phyloP scores from a whole-genome alignment of 2,888 invertebrate genomes.

The Pseudolycoriella hygida region DNA sequence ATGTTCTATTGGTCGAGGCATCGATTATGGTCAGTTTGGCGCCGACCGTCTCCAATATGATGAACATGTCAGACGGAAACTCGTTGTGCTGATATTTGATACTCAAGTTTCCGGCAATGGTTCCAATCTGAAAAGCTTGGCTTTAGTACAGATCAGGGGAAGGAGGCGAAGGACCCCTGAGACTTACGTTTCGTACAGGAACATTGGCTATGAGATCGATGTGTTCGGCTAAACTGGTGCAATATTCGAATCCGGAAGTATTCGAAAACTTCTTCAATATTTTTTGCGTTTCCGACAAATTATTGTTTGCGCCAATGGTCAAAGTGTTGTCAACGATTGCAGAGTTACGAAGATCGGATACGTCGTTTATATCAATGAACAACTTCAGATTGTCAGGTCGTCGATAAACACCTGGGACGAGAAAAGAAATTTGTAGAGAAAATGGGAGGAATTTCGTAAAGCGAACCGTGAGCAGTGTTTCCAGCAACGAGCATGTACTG shows the following conservation, averaged over 20 bases:
- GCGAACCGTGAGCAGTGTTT: slow-evolving; percentile 46
- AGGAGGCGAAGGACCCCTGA: too few species aligned
- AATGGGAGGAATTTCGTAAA: slow-evolving; percentile 7
- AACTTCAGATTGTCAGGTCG: slow-evolving; percentile 27
- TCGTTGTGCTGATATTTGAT: slow-evolving; percentile 45
- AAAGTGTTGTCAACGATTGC: slow-evolving; percentile 11
- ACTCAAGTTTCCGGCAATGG: slow-evolving; percentile 51
- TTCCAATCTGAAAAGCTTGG: slow-evolving; percentile 33
- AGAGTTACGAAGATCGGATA: slow-evolving; percentile 32
- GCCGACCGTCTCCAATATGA: slow-evolving; percentile 29
- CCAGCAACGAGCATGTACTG: slow-evolving; percentile 49
- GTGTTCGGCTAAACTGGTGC: slow-evolving; percentile 29
- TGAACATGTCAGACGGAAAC: slow-evolving; percentile 53
- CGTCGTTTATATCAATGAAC: slow-evolving; percentile 41
- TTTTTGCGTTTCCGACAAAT: slow-evolving; percentile 34
- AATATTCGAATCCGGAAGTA: slow-evolving; percentile 34
- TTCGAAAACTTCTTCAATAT: slow-evolving; percentile 24
- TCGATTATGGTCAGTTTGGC: slow-evolving; percentile 29
- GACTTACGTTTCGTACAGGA: slow-evolving; percentile 46
- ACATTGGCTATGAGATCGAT: slow-evolving; percentile 46
- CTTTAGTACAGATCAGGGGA: too few species aligned
- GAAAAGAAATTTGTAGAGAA: slow-evolving; percentile 6
- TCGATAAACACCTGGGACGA: slow-evolving; percentile 26
- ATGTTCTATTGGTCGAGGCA: slow-evolving; percentile 13
- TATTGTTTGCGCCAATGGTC: slow-evolving; percentile 34